Percentiles rank a stretch among this genome's conserved stretches.
phyloP scores from a whole-genome alignment of 1,140 invertebrate species.

The Homalodisca vitripennis region DNA sequence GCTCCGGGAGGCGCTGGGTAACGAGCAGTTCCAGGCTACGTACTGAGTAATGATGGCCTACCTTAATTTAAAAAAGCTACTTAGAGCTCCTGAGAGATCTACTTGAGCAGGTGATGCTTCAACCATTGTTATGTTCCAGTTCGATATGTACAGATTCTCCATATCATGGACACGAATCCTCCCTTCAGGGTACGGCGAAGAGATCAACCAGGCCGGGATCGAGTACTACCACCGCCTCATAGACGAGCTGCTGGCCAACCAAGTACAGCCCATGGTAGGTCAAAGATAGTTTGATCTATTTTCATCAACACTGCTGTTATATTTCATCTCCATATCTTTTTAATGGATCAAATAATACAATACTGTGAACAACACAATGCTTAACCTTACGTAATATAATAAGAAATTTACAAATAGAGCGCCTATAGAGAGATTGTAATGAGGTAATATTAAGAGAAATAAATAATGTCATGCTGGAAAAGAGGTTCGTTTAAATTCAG shows the following conservation, averaged over 20 bases:
- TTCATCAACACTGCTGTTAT: no score
- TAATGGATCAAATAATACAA: slow-evolving; percentile 51
- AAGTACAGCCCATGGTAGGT: slow-evolving; percentile 58
- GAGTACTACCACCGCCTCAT: slow-evolving; percentile 53
- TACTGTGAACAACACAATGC: background rate
- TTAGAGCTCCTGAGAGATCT: background rate
- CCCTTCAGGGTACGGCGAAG: slow-evolving; percentile 54
- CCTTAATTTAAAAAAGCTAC: background rate
- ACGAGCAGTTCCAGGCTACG: background rate
- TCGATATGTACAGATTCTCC: slow-evolving; percentile 61
- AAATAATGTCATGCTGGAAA: no score
- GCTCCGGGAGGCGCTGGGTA: no score
- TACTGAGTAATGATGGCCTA: background rate
- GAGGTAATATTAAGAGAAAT: no score
- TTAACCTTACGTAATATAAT: background rate
- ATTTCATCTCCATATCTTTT: slow-evolving; percentile 54
- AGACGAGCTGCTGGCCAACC: slow-evolving; percentile 48
- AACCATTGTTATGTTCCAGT: no score
- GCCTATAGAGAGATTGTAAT: no score
- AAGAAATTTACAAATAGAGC: no score
- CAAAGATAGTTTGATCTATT: no score
- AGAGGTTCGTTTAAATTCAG: no score
- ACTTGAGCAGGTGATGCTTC: slow-evolving; percentile 63
- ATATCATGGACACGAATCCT: slow-evolving; percentile 63
- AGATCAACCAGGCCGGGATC: slow-evolving; percentile 58